Evolutionary conservation across 2,888 invertebrate species (phyloP), one percentile per base, ranked within the genome.

Genomic region (Drosophila nr. medialis): DNA sequence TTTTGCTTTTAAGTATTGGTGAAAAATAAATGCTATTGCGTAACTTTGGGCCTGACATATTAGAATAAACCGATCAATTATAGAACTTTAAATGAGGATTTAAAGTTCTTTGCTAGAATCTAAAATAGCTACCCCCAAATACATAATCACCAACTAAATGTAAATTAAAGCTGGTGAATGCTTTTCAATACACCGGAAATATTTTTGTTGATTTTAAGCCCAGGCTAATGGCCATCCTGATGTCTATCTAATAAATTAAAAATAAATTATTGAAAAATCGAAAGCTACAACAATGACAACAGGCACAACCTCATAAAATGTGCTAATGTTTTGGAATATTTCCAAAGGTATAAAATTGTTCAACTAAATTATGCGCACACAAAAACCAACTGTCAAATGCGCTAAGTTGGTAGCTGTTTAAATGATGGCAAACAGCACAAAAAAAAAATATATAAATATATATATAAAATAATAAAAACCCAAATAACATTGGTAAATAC

Each of bases 361-460:
- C 63, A 77, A 75, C 64, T 66, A 70, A 80, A 80, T 74, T 69
- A 75, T 29, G 51, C 30, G 45, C 53, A 62, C 59, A 71, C 64
- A 70, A 69, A 72, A 72, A 40, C 49, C 49, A 70, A 64, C 69
- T 81, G 86, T 69, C 87, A 75, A 71, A 74, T 63, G 49, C 53
- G 64, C 55, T 64, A 53, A 77, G 63, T 68, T 64, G 71, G 75
- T 74, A 83, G 71, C 78, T 72, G 56, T 72, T 81, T 61, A 78
- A 69, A 77, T 71, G 71, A 65, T 71, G 72, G 51, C 42, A 18
- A 50, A 54, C 10, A 60, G 10, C 15, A 59, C 24, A 45, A 48
- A 53, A 56, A 61, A 45, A 48, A 49, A 42, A 4, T 10, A 10
- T 51, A 24, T 24, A 24, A 2, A 24, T 10, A 45, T 15, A 7